Evolutionary conservation across 1,140 invertebrate genomes (phyloP).

Genomic region (Chionoecetes opilio): DNA sequence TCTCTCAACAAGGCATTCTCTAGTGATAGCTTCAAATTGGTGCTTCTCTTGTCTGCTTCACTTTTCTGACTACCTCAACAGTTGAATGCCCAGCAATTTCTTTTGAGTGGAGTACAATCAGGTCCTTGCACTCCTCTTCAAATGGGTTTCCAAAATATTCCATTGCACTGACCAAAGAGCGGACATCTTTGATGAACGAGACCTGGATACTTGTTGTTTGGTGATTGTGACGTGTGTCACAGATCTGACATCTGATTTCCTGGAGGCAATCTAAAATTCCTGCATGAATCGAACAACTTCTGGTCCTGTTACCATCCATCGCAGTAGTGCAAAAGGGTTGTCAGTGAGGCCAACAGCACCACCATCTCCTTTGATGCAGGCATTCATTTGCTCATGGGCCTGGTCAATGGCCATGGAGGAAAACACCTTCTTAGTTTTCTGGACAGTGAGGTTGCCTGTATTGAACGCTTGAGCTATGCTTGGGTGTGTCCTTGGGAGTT

Average conservation of each 20-base stretch:
- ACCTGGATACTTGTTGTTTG: slow-evolving; percentile 55
- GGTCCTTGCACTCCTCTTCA: background rate
- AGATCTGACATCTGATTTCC: too few species aligned
- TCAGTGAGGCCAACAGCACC: slow-evolving; percentile 55
- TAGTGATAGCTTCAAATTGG: too few species aligned
- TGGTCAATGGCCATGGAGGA: slow-evolving; percentile 43
- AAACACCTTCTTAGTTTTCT: slow-evolving; percentile 4
- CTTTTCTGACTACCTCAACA: too few species aligned
- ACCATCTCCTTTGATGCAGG: slow-evolving; percentile 61
- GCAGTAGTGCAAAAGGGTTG: background rate
- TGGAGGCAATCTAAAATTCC: background rate
- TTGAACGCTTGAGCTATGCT: background rate
- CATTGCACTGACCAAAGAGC: slow-evolving; percentile 43
- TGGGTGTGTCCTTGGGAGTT: slow-evolving; percentile 34
- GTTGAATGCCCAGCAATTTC: too few species aligned
- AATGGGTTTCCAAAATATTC: slow-evolving; percentile 51
- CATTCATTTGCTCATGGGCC: slow-evolving; percentile 63
- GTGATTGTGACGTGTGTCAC: slow-evolving; percentile 64
- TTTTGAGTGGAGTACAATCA: too few species aligned
- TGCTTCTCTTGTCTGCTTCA: too few species aligned
- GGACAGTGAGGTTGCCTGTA: background rate
- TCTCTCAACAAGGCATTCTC: too few species aligned
- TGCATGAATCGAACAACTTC: background rate
- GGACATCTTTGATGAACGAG: slow-evolving; percentile 41
- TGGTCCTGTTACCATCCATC: slow-evolving; percentile 39